phyloP scores from a whole-genome alignment of 2,113 vertebrate genomes.

The Scomber colias region DNA sequence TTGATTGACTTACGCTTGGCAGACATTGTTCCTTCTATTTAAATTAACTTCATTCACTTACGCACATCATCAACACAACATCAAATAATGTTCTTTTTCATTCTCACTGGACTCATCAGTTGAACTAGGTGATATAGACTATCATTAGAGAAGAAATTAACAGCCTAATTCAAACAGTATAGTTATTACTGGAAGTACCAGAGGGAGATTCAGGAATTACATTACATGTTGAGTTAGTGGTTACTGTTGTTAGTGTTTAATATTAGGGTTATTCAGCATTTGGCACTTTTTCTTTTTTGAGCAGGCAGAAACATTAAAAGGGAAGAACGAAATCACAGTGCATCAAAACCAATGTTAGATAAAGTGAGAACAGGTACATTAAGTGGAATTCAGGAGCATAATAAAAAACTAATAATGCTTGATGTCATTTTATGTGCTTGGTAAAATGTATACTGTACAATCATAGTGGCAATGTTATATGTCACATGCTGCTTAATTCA shows the following conservation, averaged over 20 bases:
- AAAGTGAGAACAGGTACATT: not conserved
- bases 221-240: not conserved
- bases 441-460: not conserved
- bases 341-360: not conserved
- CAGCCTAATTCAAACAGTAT: not conserved
- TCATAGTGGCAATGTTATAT: not conserved
- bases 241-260: too few species aligned
- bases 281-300: not conserved
- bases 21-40: not conserved
- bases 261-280: too few species aligned
- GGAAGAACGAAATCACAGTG: not conserved
- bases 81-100: not conserved
- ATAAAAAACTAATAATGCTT: not conserved
- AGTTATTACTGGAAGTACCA: not conserved
- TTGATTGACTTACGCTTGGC: slow-evolving; percentile 5
- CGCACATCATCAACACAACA: not conserved
- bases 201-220: not conserved
- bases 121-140: not conserved
- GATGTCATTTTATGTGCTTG: not conserved
- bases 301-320: not conserved
- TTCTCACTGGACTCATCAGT: not conserved
- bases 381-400: slow-evolving; percentile 4
- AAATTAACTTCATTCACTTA: not conserved
- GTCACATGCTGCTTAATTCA: not conserved
- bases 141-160: not conserved